Base-by-base conservation (phyloP, 2,888 invertebrate genomes). In the Malthinus seriepunctatus region DNA sequence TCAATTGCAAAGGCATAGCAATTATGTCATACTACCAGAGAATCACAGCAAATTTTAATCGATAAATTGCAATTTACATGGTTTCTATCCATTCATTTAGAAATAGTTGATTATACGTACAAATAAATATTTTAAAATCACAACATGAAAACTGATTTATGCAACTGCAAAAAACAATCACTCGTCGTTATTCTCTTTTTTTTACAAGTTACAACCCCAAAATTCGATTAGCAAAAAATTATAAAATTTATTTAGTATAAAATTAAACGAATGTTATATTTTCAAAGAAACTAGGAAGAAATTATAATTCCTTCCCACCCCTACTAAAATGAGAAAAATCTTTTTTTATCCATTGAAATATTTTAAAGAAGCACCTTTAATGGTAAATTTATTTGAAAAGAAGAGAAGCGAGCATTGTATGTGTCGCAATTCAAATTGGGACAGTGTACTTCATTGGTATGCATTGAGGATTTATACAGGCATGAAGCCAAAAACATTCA, bases 391-490 rank as follows among this genome's bases (percentile, higher is more conserved):
- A 37, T 46, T 54, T 53, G 38, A 69, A 68, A 72, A 56, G 60
- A 66, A 66, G 71, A 72, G 72, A 73, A 50, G 63, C 66, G 62
- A 54, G 60, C 64, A 64, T 64, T 64, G 63, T 62, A 61, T 69
- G 71, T 73, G 73, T 65, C 70, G 73, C 68, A 68, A 71, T 72
- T 75, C 72, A 68, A 70, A 72, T 66, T 47, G 60, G 67, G 73
- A 67, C 76, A 75, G 75, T 72, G 73, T 75, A 78, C 79, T 79
- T 79, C 79, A 79, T 79, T 79, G 78, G 78, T 79, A 79, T 79
- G 79, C 79, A 79, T 79, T 79, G 79, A 78, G 79, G 79, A 79
- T 79, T 79, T 79, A 79, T 79, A 78, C 78, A 78, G 78, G 79
- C 79, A 78, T 77, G 77, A 76, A 78, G 78, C 78, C 79, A 79